phyloP scores from a whole-genome alignment of 2,113 vertebrate genomes.

The Tragelaphus strepsiceros region DNA sequence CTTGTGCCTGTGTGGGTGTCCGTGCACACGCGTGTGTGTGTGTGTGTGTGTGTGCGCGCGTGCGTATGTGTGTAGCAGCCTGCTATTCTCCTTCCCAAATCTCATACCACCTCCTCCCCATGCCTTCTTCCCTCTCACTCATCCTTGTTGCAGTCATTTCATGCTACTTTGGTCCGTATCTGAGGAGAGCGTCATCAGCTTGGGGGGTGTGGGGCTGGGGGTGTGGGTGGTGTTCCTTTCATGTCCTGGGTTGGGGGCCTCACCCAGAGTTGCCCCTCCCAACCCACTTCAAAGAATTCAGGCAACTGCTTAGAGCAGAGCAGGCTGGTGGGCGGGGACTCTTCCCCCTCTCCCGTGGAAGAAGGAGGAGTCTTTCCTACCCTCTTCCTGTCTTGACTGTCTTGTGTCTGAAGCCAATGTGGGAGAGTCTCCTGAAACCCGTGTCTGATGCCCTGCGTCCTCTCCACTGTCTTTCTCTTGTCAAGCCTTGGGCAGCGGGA shows the following conservation, averaged over 20 bases:
- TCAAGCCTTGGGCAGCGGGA: not conserved
- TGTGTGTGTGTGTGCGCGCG: rapidly evolving
- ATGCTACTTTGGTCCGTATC: slow-evolving; percentile 21
- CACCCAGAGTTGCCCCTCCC: not conserved
- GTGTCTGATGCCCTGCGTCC: not conserved
- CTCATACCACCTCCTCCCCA: not conserved
- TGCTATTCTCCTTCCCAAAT: not conserved
- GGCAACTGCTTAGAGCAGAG: not conserved
- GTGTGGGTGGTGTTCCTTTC: not conserved
- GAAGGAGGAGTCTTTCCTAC: not conserved
- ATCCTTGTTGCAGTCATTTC: slow-evolving; percentile 63
- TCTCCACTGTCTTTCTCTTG: not conserved
- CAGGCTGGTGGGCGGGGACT: not conserved
- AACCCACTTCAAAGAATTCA: not conserved
- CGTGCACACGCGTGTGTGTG: rapidly evolving
- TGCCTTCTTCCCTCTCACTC: not conserved
- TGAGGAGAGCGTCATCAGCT: not conserved
- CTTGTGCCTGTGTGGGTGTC: rapidly evolving
- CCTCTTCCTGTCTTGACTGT: not conserved
- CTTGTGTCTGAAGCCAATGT: not conserved
- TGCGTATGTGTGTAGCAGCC: not conserved
- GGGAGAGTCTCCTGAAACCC: not conserved
- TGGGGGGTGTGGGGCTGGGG: not conserved
- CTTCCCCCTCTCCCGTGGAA: not conserved
- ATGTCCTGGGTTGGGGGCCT: not conserved